Evolutionary conservation across 2,888 invertebrate genomes (phyloP).

Genomic region (Netelia fuscicornis): DNA sequence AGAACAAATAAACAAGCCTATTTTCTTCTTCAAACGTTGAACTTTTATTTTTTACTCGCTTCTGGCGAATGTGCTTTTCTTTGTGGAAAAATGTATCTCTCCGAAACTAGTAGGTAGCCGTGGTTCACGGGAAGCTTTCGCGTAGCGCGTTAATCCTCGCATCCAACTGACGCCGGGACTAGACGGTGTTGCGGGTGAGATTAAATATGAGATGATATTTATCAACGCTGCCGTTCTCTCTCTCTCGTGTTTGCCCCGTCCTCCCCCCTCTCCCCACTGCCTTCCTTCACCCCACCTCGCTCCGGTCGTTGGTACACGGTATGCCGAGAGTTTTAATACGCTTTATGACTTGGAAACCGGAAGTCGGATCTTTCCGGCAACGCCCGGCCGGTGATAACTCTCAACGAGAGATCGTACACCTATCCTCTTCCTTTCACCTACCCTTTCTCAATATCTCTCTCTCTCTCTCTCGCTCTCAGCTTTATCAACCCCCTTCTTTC

Average conservation of each 20-base stretch:
- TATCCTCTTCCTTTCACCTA: slow-evolving; percentile 6
- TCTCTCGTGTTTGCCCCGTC: slow-evolving; percentile 6
- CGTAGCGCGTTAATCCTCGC: slow-evolving; percentile 13
- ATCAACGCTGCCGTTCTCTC: slow-evolving; percentile 7
- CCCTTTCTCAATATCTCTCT: background rate
- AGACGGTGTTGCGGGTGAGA: slow-evolving; percentile 19
- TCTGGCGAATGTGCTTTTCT: background rate
- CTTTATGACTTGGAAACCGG: slow-evolving; percentile 46
- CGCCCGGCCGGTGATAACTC: slow-evolving; percentile 58
- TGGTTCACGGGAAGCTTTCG: background rate
- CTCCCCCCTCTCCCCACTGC: background rate
- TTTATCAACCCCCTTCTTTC: background rate
- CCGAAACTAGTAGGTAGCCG: background rate
- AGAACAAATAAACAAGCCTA: background rate
- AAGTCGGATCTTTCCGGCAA: slow-evolving; percentile 57
- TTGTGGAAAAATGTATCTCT: background rate
- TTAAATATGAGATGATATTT: slow-evolving; percentile 53
- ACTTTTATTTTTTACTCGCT: slow-evolving; percentile 4
- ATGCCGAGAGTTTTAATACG: slow-evolving; percentile 19
- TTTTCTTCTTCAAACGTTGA: background rate
- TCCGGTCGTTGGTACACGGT: background rate
- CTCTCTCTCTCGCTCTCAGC: slow-evolving; percentile 16
- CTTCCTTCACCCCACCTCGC: background rate
- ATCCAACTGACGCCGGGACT: background rate
- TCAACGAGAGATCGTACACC: slow-evolving; percentile 31